phyloP scores from a whole-genome alignment of 1,140 invertebrate genomes.

The Trachymyrmex septentrionalis region DNA sequence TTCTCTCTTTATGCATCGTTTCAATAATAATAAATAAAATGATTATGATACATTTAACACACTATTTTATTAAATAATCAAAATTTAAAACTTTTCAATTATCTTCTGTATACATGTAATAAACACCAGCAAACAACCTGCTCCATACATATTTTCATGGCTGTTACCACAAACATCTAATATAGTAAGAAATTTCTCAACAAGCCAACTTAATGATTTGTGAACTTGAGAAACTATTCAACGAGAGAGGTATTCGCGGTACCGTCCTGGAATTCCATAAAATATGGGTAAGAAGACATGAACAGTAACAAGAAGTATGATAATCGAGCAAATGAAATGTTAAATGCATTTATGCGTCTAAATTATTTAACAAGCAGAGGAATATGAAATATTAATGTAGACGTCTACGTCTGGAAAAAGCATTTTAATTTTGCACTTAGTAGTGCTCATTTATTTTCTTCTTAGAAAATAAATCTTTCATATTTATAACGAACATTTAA shows the following conservation, averaged over 20 bases:
- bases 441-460: background rate
- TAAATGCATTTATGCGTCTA: background rate
- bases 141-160: background rate
- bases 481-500: background rate
- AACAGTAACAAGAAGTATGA: background rate
- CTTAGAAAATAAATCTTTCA: background rate
- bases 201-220: constrained; percentile 25
- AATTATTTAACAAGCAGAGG: background rate
- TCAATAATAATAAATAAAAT: constrained; percentile 12
- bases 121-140: background rate
- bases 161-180: background rate
- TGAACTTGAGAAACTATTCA: constrained; percentile 43
- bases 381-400: background rate
- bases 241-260: background rate
- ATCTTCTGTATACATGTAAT: background rate
- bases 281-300: constrained; percentile 5
- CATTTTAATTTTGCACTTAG: background rate
- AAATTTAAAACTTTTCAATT: background rate
- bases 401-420: background rate
- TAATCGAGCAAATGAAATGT: background rate
- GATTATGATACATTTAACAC: background rate
- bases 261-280: background rate
- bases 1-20: background rate
- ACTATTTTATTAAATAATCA: background rate
- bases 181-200: constrained; percentile 43